phyloP scores from a whole-genome alignment of 1,140 invertebrate genomes.

The Hypothenemus hampei region DNA sequence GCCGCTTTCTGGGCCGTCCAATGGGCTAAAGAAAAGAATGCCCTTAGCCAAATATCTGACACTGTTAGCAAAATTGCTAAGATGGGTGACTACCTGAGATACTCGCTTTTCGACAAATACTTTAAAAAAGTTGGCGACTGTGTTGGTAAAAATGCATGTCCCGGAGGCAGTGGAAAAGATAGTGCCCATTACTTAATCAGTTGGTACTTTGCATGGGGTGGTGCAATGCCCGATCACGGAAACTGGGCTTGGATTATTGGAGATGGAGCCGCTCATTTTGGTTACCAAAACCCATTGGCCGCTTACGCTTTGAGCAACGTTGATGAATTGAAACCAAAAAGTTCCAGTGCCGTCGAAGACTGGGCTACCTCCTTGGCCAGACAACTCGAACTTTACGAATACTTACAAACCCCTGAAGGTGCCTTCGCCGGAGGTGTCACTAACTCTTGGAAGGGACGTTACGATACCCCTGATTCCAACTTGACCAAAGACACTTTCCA shows the following conservation, averaged over 20 bases:
- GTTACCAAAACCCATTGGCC: constrained; percentile 28
- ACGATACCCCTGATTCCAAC: constrained; percentile 20
- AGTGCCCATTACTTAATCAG: constrained; percentile 27
- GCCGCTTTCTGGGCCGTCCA: constrained; percentile 28
- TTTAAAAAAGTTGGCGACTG: constrained; percentile 24
- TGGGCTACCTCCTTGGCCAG: constrained; percentile 25
- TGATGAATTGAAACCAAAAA: constrained; percentile 24
- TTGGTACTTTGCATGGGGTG: constrained; percentile 28
- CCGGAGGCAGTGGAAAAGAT: constrained; percentile 20
- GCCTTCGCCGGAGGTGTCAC: constrained; percentile 29
- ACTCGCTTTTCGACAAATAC: constrained; percentile 27
- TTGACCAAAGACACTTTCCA: constrained; percentile 21
- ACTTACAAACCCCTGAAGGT: constrained; percentile 25
- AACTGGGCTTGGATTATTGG: constrained; percentile 26
- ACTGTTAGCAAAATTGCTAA: constrained; percentile 24
- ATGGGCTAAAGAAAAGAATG: constrained; percentile 27
- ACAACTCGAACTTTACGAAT: constrained; percentile 30
- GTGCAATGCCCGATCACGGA: constrained; percentile 6
- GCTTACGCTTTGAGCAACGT: constrained; percentile 23
- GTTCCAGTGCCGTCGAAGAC: constrained; percentile 20
- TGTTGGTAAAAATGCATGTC: constrained; percentile 11
- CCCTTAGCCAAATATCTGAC: constrained; percentile 4
- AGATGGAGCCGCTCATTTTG: constrained; percentile 22
- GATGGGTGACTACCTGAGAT: constrained; percentile 27
- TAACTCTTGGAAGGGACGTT: constrained; percentile 28